A percentile compares a stretch with the other conserved stretches of the same genome.
phyloP scores from a whole-genome alignment of 2,888 invertebrate genomes.

The Cephus sareptanus region DNA sequence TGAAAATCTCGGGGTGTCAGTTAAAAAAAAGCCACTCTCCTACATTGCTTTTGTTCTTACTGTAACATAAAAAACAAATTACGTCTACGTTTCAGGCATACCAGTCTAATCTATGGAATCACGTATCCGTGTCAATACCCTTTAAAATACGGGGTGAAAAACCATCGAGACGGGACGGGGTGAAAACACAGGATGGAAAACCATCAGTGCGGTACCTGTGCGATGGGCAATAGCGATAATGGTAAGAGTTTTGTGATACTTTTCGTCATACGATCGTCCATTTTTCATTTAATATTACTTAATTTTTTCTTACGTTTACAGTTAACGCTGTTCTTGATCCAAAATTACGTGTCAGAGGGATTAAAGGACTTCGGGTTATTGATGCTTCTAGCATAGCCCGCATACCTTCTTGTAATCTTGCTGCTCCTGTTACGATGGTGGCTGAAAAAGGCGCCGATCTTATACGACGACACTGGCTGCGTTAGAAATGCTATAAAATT shows the following conservation, averaged over 20 bases:
- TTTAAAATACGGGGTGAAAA: too few species aligned
- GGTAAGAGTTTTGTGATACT: not conserved
- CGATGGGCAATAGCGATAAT: conserved; percentile 5
- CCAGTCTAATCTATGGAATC: not conserved
- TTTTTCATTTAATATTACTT: not conserved
- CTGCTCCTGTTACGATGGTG: not conserved
- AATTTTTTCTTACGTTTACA: not conserved
- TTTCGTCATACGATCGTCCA: not conserved
- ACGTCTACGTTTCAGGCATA: not conserved
- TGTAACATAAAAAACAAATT: not conserved
- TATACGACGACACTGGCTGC: not conserved
- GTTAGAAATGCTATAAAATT: not conserved
- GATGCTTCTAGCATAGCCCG: not conserved
- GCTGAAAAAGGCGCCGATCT: not conserved
- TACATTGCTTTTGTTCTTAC: not conserved
- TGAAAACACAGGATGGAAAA: too few species aligned
- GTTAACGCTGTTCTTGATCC: not conserved
- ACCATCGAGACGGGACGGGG: too few species aligned
- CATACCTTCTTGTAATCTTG: not conserved
- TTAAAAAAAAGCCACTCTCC: not conserved
- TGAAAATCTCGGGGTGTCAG: not conserved
- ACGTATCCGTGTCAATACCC: not conserved
- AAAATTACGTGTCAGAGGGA: not conserved
- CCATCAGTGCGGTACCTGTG: conserved; percentile 5
- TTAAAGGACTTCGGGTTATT: not conserved